Base-by-base conservation (phyloP, 64 coral and sea anemone species). In the Pachyseris speciosa region DNA sequence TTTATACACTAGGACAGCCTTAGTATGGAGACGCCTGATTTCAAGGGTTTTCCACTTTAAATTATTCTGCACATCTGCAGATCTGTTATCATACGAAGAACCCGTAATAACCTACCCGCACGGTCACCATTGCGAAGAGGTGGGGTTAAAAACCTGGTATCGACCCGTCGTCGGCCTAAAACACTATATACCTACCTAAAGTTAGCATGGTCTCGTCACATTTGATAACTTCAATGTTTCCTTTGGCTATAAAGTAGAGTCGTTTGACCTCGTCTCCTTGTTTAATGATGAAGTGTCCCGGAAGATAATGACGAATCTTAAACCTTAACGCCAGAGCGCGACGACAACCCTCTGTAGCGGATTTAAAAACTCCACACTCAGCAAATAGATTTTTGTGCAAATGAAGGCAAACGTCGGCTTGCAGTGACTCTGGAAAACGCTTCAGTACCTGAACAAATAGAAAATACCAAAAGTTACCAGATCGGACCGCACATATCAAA, bases 261-360 rank as follows among this genome's bases (percentile, higher is more conserved):
- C 69, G 63, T 37, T 87, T 90, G 2, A 96, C 91, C 24, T 93
- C 90, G 41, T 96, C 94, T 32, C 94, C 94, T 60, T 96, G 94
- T 67, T 96, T 96, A 28, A 96, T 90, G 24, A 96, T 85, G 69
- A 61, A 96, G 57, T 96, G 94, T 19, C 94, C 94, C 25, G 94
- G 94, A 24, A 96, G 91, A 37, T 93, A 96, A 49, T 96, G 94
- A 27, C 80, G 94, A 1, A 84, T 92, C 30, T 75, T 89, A 69
- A 96, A 96, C 41, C 94, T 60, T 17, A 96, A 68, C 0, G 94
- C 90, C 16, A 96, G 76, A 9, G 94, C 94, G 0, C 94, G 91
- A n/a, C 89, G 63, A 26, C 94, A 96, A 4, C 94, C 94, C 24
- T 96, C 90, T 33, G 83, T 79, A 36, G 94, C 94, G 32, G 33